These are phyloP conservation scores for Meloidogyne hapla DNA, from an alignment of 1,140 invertebrate genomes.

Conservation along the genomic window DNA sequence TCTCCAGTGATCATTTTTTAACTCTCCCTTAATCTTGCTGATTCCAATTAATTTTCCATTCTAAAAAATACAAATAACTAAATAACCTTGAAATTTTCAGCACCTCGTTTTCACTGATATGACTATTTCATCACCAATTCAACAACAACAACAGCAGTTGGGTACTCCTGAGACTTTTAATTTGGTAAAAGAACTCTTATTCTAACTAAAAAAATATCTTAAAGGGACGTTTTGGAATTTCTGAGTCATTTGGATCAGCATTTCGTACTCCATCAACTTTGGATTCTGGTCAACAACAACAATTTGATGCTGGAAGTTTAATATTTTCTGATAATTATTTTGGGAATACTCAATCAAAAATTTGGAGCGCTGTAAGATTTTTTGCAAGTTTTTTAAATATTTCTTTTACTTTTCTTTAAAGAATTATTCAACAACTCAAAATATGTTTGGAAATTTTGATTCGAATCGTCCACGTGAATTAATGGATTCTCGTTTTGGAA, in stretches of 20 bases:
- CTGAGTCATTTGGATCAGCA: constrained; percentile 7
- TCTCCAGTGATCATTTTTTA: no score
- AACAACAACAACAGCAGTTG: neutral
- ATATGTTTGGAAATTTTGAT: constrained; percentile 18
- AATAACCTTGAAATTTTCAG: no score
- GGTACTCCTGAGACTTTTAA: neutral
- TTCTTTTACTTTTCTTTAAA: neutral
- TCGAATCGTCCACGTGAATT: constrained; percentile 14
- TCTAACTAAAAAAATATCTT: neutral
- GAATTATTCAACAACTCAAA: constrained; percentile 11
- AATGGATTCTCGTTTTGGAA: constrained; percentile 21
- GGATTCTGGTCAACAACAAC: constrained; percentile 3
- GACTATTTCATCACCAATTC: constrained; percentile 18
- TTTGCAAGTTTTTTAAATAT: neutral
- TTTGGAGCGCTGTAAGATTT: constrained; percentile 31
- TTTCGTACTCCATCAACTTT: constrained; percentile 17
- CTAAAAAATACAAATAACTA: no score
- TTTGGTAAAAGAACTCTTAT: neutral
- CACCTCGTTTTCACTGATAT: no score
- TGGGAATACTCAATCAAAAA: constrained; percentile 30
- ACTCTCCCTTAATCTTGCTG: no score
- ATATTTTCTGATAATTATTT: constrained; percentile 32
- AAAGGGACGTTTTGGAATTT: constrained; percentile 25
- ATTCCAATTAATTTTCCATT: no score
- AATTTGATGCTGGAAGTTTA: constrained; percentile 17